These are phyloP conservation scores for Athripsodes cinereus DNA, from an alignment of 2,888 invertebrate species.

Conservation along the genomic window DNA sequence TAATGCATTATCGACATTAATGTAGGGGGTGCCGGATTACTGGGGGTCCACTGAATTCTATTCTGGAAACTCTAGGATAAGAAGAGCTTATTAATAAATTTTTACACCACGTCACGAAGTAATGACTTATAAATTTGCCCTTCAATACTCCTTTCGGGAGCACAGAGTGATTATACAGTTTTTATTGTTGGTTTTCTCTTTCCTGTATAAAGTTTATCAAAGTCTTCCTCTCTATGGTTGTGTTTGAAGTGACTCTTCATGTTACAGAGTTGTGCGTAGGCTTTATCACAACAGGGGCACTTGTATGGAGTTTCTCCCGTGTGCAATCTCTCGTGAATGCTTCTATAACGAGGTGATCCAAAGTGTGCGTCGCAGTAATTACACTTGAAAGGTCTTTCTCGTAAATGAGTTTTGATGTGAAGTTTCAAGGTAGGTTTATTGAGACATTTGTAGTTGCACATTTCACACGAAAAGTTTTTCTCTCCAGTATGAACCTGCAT, in stretches of 20 bases:
- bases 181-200: background rate
- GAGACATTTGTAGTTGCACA: background rate
- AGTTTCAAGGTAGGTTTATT: background rate
- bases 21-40: too few relatives aligned
- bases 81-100: too few relatives aligned
- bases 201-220: background rate
- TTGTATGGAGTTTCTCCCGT: background rate
- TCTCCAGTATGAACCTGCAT: background rate
- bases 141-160: too few relatives aligned
- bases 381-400: background rate
- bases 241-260: conserved; percentile 1
- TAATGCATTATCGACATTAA: too few relatives aligned
- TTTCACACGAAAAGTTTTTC: background rate
- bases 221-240: background rate
- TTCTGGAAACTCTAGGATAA: too few relatives aligned
- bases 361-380: background rate
- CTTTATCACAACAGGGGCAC: background rate
- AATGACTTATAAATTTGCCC: too few relatives aligned
- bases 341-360: background rate
- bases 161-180: too few relatives aligned
- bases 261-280: background rate
- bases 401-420: background rate
- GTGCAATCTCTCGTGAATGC: background rate
- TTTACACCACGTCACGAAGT: too few relatives aligned
- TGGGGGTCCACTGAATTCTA: too few relatives aligned